Evolutionary conservation across 2,113 vertebrate genomes (phyloP).

Genomic region (Peromyscus maniculatus): DNA sequence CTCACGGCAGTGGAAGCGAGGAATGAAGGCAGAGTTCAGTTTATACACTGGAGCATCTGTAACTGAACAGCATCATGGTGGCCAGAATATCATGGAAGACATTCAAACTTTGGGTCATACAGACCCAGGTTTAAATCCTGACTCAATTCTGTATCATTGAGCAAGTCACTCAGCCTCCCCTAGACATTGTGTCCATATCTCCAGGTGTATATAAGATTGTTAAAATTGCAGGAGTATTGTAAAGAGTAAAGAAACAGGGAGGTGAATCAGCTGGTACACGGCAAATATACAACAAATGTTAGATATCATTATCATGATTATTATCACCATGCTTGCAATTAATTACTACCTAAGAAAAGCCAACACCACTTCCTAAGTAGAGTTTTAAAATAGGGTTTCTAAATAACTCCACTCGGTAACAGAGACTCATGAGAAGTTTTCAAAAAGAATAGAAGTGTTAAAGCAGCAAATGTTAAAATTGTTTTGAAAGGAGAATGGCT

Average conservation of each 20-base stretch:
- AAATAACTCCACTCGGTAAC: neutral
- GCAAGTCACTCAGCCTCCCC: neutral
- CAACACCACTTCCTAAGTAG: neutral
- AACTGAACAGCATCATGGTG: neutral
- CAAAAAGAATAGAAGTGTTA: conserved; percentile 5
- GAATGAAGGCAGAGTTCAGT: neutral
- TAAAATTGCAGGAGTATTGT: neutral
- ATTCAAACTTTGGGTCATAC: neutral
- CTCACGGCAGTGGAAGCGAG: neutral
- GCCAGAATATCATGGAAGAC: neutral
- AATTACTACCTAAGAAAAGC: neutral
- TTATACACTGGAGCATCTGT: neutral
- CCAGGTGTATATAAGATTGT: neutral
- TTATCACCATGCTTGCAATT: neutral
- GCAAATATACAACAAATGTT: neutral
- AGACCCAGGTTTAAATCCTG: neutral
- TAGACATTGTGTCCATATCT: neutral
- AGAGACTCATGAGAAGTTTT: neutral
- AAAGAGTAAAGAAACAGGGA: neutral
- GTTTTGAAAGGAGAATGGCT: conserved; percentile 33
- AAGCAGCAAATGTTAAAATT: conserved; percentile 25
- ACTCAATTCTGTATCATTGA: neutral
- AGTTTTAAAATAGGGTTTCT: neutral
- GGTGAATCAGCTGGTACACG: neutral
- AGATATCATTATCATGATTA: neutral